Conservation (phyloP, 2,888 invertebrate species). For the Hoplodrina ambigua region DNA sequence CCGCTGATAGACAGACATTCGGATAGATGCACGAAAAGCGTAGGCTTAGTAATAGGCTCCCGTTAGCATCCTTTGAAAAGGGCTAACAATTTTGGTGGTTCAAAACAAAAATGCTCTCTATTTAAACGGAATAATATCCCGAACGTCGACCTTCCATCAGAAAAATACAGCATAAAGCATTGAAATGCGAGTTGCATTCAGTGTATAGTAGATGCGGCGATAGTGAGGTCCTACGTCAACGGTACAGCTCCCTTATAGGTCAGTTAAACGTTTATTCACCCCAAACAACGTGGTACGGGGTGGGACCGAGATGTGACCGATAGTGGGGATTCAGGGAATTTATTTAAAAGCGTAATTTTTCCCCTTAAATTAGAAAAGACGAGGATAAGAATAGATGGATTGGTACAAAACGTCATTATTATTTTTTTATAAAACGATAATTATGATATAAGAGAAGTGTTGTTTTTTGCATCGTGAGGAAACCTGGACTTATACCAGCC, state of each 20-base stretch:
- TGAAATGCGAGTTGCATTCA: constrained; percentile 77
- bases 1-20: too few relatives aligned
- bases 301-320: constrained; percentile 83
- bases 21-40: too few relatives aligned
- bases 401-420: constrained; percentile 8
- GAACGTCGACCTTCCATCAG: constrained; percentile 73
- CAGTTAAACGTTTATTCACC: constrained; percentile 85
- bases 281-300: constrained; percentile 73
- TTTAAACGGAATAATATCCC: constrained; percentile 65
- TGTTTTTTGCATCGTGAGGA: too few relatives aligned
- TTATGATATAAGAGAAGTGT: too few relatives aligned
- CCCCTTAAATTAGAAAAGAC: constrained; percentile 71
- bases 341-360: constrained; percentile 61
- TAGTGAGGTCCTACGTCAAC: constrained; percentile 72
- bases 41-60: too few relatives aligned
- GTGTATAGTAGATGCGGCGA: constrained; percentile 70
- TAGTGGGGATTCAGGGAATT: constrained; percentile 69
- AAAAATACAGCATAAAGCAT: constrained; percentile 77
- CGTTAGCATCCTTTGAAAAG: too few relatives aligned
- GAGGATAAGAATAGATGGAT: constrained; percentile 48
- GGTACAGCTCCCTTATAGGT: constrained; percentile 75
- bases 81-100: neutral
- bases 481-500: too few relatives aligned
- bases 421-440: too few relatives aligned
- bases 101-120: constrained; percentile 34